phyloP scores from a whole-genome alignment of 92 coral and sea anemone genomes.

The Heteractis magnifica region DNA sequence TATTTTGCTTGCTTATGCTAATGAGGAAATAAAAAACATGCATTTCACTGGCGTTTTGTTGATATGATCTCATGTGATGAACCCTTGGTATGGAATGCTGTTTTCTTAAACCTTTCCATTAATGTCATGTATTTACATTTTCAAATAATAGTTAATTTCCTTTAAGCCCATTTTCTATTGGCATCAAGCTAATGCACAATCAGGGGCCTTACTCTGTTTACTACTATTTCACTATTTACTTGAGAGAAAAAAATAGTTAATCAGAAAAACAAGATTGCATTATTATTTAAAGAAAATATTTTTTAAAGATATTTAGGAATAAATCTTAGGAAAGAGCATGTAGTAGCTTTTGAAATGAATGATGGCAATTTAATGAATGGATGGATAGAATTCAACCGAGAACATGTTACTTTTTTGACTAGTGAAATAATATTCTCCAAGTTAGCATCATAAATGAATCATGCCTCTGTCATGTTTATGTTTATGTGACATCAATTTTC shows the following conservation, averaged over 20 bases:
- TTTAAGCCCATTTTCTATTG: not conserved
- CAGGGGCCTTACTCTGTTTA: not conserved
- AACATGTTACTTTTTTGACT: no score
- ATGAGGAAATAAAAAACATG: not conserved
- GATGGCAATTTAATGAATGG: no score
- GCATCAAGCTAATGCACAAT: not conserved
- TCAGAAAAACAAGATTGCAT: not conserved
- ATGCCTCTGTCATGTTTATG: not conserved
- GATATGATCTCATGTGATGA: not conserved
- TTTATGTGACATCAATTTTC: not conserved
- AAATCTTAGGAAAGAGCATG: no score
- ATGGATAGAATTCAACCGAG: no score
- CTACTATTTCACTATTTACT: not conserved
- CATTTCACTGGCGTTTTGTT: not conserved
- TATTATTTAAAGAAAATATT: not conserved
- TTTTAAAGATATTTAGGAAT: no score
- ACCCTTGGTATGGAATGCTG: not conserved
- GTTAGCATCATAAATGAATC: not conserved
- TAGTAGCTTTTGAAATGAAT: no score
- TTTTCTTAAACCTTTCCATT: not conserved
- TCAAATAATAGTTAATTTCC: slow-evolving; percentile 1
- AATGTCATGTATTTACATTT: not conserved
- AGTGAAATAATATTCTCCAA: not conserved
- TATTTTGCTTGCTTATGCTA: not conserved
- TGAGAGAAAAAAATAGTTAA: not conserved